Conservation (phyloP, 2,113 vertebrate species). For the Haemorhous mexicanus region DNA sequence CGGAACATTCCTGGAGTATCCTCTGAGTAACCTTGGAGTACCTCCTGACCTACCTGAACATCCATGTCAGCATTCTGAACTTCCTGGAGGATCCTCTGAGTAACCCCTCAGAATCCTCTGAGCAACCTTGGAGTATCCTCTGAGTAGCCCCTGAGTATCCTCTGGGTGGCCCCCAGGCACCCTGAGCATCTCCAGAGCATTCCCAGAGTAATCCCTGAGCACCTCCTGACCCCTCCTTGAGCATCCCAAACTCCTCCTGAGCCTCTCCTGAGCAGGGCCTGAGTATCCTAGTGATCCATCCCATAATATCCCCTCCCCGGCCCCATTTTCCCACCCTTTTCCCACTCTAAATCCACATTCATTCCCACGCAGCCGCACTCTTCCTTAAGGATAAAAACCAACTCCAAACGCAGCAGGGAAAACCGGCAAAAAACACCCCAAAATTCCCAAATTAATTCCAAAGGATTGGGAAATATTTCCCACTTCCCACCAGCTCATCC, state of each 20-base stretch:
- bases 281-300: background rate
- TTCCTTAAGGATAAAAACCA: background rate
- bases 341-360: background rate
- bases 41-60: too few species aligned
- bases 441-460: background rate
- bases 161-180: too few species aligned
- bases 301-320: background rate
- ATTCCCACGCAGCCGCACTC: background rate
- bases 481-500: background rate
- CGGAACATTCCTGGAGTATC: background rate
- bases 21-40: background rate
- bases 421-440: rapidly evolving
- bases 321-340: background rate
- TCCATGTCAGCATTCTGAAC: too few species aligned
- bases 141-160: background rate
- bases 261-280: background rate
- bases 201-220: background rate
- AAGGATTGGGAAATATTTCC: background rate
- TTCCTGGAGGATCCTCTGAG: too few species aligned
- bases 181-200: background rate
- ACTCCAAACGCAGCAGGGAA: rapidly evolving
- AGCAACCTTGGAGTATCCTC: too few species aligned
- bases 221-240: background rate
- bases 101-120: background rate
- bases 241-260: background rate